Conservation (phyloP, 2,888 invertebrate species). For the Cantharis lateralis region DNA sequence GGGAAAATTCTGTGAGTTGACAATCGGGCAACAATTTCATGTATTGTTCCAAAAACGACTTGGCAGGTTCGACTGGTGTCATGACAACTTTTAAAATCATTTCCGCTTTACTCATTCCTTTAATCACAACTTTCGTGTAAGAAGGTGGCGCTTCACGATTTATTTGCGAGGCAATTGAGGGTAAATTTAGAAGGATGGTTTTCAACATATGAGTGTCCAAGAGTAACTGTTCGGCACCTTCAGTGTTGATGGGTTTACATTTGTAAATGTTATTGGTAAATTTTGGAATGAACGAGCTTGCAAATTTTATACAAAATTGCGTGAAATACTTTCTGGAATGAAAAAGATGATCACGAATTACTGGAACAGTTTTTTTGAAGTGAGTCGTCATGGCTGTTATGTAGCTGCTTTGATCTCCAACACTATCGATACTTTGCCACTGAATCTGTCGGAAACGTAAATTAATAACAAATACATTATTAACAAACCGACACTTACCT, state of each 20-base stretch:
- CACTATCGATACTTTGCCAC: slow-evolving; percentile 91
- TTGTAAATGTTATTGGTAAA: slow-evolving; percentile 89
- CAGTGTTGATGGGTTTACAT: slow-evolving; percentile 84
- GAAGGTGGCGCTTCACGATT: slow-evolving; percentile 88
- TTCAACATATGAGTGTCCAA: slow-evolving; percentile 94
- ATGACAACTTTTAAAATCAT: slow-evolving; percentile 99
- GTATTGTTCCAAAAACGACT: slow-evolving; percentile 87
- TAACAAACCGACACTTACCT: slow-evolving; percentile 63
- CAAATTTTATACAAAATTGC: slow-evolving; percentile 96
- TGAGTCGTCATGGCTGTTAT: slow-evolving; percentile 88
- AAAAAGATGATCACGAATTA: slow-evolving; percentile 86
- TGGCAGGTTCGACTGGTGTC: slow-evolving; percentile 84
- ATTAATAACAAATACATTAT: not conserved
- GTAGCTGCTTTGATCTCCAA: slow-evolving; percentile 96
- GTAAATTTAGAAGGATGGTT: slow-evolving; percentile 91
- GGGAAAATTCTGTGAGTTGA: slow-evolving; percentile 88
- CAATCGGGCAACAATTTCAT: slow-evolving; percentile 88
- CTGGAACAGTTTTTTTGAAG: slow-evolving; percentile 83
- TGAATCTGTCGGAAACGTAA: slow-evolving; percentile 63
- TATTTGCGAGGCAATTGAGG: slow-evolving; percentile 88
- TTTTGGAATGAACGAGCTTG: slow-evolving; percentile 93
- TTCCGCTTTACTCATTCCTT: slow-evolving; percentile 96
- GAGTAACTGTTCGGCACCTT: slow-evolving; percentile 93
- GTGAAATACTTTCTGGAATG: slow-evolving; percentile 97
- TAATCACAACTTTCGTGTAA: slow-evolving; percentile 73